Conservation (phyloP, 2,888 invertebrate species). For the Myopa tessellatipennis region DNA sequence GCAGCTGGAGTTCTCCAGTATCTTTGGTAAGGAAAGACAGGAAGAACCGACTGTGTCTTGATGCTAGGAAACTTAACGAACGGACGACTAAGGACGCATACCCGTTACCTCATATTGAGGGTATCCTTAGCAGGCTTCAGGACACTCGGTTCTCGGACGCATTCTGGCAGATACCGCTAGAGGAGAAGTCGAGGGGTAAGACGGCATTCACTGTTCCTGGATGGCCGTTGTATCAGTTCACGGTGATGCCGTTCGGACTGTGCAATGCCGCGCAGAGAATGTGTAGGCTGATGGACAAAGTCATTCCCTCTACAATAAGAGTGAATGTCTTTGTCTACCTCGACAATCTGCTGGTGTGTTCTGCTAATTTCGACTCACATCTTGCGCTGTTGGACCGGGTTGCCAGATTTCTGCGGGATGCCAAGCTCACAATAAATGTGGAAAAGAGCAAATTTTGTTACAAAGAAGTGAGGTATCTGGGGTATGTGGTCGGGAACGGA, state of each 20-base stretch:
- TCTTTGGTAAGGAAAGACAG: constrained; percentile 25
- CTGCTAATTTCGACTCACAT: constrained; percentile 36
- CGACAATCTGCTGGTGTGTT: constrained; percentile 29
- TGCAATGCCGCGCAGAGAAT: background rate
- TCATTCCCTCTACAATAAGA: constrained; percentile 15
- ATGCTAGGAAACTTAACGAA: constrained; percentile 22
- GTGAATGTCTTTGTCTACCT: constrained; percentile 22
- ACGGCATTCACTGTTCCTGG: background rate
- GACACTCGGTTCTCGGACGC: background rate
- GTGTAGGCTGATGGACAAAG: constrained; percentile 28
- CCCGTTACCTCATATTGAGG: background rate
- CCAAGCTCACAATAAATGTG: background rate
- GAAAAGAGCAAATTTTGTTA: constrained; percentile 16
- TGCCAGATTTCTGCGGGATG: constrained; percentile 1
- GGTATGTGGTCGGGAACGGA: constrained; percentile 8
- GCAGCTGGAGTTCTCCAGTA: constrained; percentile 33
- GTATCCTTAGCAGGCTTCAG: background rate
- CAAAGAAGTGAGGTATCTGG: background rate
- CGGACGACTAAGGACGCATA: constrained; percentile 12
- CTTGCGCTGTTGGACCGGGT: constrained; percentile 25
- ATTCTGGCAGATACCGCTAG: background rate
- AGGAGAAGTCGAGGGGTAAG: too few species aligned
- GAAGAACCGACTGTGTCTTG: constrained; percentile 32
- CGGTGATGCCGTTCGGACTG: background rate
- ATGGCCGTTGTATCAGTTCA: background rate